These are phyloP conservation scores for Aldabrachelys gigantea DNA, from an alignment of 2,113 vertebrate species.

Conservation along the genomic window DNA sequence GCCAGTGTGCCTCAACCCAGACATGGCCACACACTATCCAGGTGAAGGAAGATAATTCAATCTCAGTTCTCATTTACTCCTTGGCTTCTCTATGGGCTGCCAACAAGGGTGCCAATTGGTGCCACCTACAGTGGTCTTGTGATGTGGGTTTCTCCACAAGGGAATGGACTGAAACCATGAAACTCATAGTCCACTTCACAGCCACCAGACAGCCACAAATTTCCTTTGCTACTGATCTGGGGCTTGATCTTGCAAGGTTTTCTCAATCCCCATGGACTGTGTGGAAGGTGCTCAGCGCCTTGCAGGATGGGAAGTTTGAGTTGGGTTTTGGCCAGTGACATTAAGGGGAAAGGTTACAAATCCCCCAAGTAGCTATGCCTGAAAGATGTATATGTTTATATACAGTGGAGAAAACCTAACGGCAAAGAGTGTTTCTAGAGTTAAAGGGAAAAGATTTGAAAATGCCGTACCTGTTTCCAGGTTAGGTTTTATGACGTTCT, in stretches of 20 bases:
- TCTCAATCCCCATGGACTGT: not conserved
- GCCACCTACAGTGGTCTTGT: not conserved
- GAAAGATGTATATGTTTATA: not conserved
- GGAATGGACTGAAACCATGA: not conserved
- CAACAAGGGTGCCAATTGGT: not conserved
- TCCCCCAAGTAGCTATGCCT: not conserved
- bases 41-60: not conserved
- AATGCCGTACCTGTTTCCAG: not conserved
- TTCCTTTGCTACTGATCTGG: not conserved
- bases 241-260: not conserved
- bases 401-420: not conserved
- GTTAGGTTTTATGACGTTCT: constrained; percentile 19
- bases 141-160: not conserved
- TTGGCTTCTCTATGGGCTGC: not conserved
- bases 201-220: not conserved
- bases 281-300: not conserved
- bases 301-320: not conserved
- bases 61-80: not conserved
- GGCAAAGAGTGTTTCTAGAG: constrained; percentile 17
- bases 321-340: not conserved
- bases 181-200: not conserved
- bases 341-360: not conserved
- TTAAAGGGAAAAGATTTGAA: constrained; percentile 25
- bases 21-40: not conserved
- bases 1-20: not conserved